phyloP scores from a whole-genome alignment of 2,113 vertebrate genomes.

The Spizaetus ornatus region DNA sequence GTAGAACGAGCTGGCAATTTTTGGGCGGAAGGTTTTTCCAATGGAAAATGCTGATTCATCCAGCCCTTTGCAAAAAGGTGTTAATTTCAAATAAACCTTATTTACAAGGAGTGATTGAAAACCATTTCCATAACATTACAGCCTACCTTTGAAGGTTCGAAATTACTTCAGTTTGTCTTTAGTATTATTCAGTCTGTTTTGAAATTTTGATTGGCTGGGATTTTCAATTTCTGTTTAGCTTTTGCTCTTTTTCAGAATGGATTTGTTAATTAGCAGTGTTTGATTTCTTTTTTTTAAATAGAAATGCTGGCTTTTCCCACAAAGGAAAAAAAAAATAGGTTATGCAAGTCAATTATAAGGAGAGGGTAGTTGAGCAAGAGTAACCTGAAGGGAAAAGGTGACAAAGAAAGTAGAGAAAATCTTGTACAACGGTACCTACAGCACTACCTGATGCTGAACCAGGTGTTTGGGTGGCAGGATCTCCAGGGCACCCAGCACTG shows the following conservation, averaged over 20 bases:
- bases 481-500: not conserved
- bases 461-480: not conserved
- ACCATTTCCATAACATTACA: slow-evolving; percentile 35
- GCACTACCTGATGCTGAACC: not conserved
- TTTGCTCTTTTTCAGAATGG: not conserved
- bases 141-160: slow-evolving; percentile 21
- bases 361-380: not conserved
- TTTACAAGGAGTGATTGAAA: slow-evolving; percentile 32
- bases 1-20: not conserved
- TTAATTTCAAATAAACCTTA: slow-evolving; percentile 40
- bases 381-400: not conserved
- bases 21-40: slow-evolving; percentile 9
- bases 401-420: not conserved
- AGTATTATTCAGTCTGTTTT: slow-evolving; percentile 2
- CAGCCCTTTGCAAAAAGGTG: not conserved
- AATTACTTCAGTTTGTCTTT: slow-evolving; percentile 12
- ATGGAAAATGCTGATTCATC: slow-evolving; percentile 40
- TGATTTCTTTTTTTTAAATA: not conserved
- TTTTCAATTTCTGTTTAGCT: not conserved
- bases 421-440: not conserved
- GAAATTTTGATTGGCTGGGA: not conserved
- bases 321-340: not conserved
- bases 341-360: not conserved
- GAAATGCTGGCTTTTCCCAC: not conserved
- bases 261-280: not conserved